Conservation (phyloP, 2,113 vertebrate genomes). For the Albula glossodonta region DNA sequence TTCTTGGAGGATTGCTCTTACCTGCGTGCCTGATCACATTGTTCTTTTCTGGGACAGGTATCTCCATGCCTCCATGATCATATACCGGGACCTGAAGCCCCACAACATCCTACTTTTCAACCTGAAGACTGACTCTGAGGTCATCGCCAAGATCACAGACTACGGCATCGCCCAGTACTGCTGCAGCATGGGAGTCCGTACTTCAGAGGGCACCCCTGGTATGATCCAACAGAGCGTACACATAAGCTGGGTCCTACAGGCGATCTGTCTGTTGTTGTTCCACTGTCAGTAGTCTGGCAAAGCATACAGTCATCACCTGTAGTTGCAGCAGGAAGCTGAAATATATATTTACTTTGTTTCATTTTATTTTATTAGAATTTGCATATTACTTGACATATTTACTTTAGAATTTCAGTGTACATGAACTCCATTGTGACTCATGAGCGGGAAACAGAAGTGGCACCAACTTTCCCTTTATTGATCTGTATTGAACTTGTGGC, state of each 20-base stretch:
- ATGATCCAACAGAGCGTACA: neutral
- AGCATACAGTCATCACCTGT: neutral
- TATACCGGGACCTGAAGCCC: slow-evolving; percentile 95
- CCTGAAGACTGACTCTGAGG: slow-evolving; percentile 83
- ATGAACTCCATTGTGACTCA: no score
- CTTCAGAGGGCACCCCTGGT: slow-evolving; percentile 94
- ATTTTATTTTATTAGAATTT: no score
- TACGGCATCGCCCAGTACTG: slow-evolving; percentile 97
- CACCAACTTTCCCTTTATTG: no score
- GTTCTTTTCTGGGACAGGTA: slow-evolving; percentile 68
- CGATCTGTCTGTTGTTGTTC: neutral
- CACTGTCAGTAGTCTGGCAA: neutral
- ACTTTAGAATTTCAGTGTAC: no score
- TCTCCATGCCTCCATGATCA: slow-evolving; percentile 93
- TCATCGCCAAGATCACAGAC: slow-evolving; percentile 96
- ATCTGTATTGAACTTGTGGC: no score
- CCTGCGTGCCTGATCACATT: neutral
- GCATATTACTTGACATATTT: no score
- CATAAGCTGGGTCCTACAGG: neutral
- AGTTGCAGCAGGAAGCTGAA: no score
- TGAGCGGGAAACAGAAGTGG: no score
- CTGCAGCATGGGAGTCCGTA: slow-evolving; percentile 94
- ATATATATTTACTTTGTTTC: no score
- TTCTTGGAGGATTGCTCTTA: neutral
- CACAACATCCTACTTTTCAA: slow-evolving; percentile 95